Conservation (phyloP, 2,888 invertebrate species). For the Plagodis pulveraria region DNA sequence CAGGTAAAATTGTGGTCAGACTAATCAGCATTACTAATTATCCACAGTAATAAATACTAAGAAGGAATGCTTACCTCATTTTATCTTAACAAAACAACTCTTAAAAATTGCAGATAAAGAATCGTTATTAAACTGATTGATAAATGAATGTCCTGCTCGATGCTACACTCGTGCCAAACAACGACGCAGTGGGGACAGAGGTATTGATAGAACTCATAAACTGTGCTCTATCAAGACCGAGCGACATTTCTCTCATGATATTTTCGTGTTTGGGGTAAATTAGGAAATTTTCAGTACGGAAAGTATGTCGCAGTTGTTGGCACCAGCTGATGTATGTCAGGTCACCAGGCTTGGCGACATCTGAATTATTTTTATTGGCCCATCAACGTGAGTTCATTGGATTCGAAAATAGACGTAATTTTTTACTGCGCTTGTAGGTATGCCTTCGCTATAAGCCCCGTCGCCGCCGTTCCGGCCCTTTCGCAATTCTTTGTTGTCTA, state of each 20-base stretch:
- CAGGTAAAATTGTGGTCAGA: too few relatives aligned
- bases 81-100: too few relatives aligned
- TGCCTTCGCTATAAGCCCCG: too few relatives aligned
- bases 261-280: conserved; percentile 37
- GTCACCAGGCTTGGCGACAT: conserved; percentile 66
- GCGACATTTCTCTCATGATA: conserved; percentile 8
- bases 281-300: conserved; percentile 56
- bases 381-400: conserved; percentile 47
- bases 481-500: conserved; percentile 17
- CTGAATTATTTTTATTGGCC: conserved; percentile 71
- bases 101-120: neutral
- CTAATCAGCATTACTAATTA: too few relatives aligned
- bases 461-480: conserved; percentile 1
- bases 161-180: conserved; percentile 11
- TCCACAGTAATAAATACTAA: too few relatives aligned
- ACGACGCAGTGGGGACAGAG: conserved; percentile 7
- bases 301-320: conserved; percentile 73
- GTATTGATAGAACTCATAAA: conserved; percentile 18
- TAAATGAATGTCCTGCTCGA: neutral
- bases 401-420: conserved; percentile 43
- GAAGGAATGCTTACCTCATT: too few relatives aligned
- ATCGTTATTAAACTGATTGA: neutral
- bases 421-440: conserved; percentile 21
- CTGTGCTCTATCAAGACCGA: conserved; percentile 13
- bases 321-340: conserved; percentile 68